Percentiles rank a stretch among this genome's conserved stretches.
Conservation (phyloP, 23 tunicate genomes). For the Clavelina lepadiformis region DNA sequence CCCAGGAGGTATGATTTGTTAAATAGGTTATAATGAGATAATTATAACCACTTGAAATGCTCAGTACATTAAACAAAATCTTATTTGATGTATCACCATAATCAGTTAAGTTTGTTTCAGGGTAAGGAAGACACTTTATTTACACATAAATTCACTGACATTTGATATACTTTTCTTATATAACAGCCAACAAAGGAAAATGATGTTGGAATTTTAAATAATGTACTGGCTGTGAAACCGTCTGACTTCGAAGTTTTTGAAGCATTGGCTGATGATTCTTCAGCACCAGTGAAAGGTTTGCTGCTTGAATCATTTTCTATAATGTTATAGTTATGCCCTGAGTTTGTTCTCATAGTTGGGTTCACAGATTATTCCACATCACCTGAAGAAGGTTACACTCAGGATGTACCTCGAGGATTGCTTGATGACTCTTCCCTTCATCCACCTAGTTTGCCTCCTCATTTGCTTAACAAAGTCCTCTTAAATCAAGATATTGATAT, state of each 20-base stretch:
- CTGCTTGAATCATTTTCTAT: neutral
- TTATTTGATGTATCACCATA: neutral
- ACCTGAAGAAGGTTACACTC: slow-evolving; percentile 62
- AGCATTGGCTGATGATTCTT: slow-evolving; percentile 77
- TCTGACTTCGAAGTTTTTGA: slow-evolving; percentile 96
- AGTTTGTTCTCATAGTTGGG: neutral
- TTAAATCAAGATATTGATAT: slow-evolving; percentile 91
- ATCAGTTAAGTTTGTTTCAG: neutral
- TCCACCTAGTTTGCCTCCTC: slow-evolving; percentile 93
- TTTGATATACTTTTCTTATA: neutral
- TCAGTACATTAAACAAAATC: neutral
- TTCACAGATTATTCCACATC: slow-evolving; percentile 37
- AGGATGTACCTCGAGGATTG: slow-evolving; percentile 79
- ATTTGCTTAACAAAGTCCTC: slow-evolving; percentile 84
- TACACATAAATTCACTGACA: neutral
- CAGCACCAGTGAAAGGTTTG: slow-evolving; percentile 21
- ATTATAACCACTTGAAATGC: neutral
- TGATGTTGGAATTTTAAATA: slow-evolving; percentile 57
- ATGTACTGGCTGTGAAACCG: slow-evolving; percentile 63
- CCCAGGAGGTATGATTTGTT: slow-evolving; percentile 32
- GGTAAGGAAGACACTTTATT: no score
- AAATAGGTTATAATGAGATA: neutral
- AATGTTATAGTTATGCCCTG: neutral
- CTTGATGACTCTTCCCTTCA: slow-evolving; percentile 71
- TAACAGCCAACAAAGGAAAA: slow-evolving; percentile 74